Conservation (phyloP, 2,888 invertebrate species). For the Callosobruchus maculatus region DNA sequence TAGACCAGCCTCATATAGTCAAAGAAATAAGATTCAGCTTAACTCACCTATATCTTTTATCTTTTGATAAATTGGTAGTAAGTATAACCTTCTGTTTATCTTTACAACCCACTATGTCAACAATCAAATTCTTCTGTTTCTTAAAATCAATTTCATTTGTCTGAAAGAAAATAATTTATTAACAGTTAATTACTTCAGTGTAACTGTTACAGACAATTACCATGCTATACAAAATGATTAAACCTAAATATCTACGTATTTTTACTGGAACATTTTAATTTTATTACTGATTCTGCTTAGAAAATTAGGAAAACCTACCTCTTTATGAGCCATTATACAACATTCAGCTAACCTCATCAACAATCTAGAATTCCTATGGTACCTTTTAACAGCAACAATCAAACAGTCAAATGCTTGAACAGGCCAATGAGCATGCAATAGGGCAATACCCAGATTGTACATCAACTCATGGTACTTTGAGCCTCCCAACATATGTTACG, state of each 20-base stretch:
- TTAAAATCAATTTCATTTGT: constrained; percentile 61
- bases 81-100: constrained; percentile 62
- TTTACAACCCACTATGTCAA: constrained; percentile 58
- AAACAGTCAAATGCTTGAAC: constrained; percentile 88
- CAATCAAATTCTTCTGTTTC: constrained; percentile 58
- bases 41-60: constrained; percentile 54
- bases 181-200: no score
- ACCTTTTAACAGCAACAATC: constrained; percentile 78
- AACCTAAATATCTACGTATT: no score
- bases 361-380: constrained; percentile 82
- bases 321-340: constrained; percentile 66
- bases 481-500: constrained; percentile 60
- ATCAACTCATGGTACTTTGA: constrained; percentile 64
- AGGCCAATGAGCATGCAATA: constrained; percentile 77
- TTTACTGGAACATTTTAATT: no score
- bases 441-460: constrained; percentile 80
- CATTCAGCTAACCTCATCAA: constrained; percentile 94
- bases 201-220: no score
- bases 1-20: no score
- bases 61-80: constrained; percentile 53
- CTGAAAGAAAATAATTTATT: constrained; percentile 38
- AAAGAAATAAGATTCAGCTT: not conserved
- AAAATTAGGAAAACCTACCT: constrained; percentile 38
- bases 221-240: no score
- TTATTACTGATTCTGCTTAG: no score